Base-by-base conservation (phyloP, 2,888 invertebrate genomes). In the Macrosoma leucophasiata region DNA sequence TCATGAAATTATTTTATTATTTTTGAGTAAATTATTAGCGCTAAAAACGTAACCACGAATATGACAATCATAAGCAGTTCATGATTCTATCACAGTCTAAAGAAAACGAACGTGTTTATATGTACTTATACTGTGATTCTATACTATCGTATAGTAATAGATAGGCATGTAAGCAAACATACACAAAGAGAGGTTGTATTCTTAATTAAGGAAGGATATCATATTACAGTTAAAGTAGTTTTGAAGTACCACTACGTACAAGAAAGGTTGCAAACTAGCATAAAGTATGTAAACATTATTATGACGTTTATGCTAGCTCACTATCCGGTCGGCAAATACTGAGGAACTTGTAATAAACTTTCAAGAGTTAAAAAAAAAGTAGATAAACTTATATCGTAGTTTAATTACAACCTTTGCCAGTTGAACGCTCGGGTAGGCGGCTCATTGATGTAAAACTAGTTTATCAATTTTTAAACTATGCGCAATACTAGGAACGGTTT, bases 251-350 rank as follows among this genome's bases (percentile, higher is more conserved):
- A 26, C 11, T 28, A 20, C 46, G 54, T 53, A 52, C 55, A 53
- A 61, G 58, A 66, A 61, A 62, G 51, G 52, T 49, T 55, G 50
- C 29, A 29, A 22, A 39, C 32, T 30, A 39, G 34, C 39, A 58
- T 56, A 63, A 49, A 49, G 46, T 55, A 71, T 69, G 66, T 67
- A 66, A 71, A 71, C 70, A 70, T 48, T 41, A 44, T 43, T 44
- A 43, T 50, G 56, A 49, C 60, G 58, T 70, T 70, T 68, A 70
- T 69, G 59, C 56, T 46, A 34, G 36, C n/a, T 52, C 54, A 48
- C 58, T 61, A 64, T 65, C 62, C 64, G 62, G 66, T 64, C 62
- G 56, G 60, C 49, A 47, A 50, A 49, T 62, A 65, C 63, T 64
- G 51, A 72, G 67, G 61, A 66, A 51, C 53, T 61, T 62, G 66